Conservation (phyloP, 2,888 invertebrate species). For the Nemoura dubitans region DNA sequence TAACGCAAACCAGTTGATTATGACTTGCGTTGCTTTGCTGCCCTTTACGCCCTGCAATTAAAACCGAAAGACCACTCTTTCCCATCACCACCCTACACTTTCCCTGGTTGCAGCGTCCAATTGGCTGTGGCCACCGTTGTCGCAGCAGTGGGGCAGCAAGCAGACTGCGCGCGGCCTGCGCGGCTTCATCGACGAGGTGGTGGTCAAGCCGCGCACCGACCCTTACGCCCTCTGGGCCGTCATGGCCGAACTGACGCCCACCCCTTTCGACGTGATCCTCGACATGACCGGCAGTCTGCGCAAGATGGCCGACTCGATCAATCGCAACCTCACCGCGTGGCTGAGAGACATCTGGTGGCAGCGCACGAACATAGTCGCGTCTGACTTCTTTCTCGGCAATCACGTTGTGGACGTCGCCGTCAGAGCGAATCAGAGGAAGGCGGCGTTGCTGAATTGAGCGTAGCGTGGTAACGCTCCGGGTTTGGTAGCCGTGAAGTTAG, state of each 20-base stretch:
- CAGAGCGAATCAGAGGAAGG: conserved; percentile 57
- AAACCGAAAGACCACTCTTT: not conserved
- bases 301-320: conserved; percentile 61
- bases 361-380: conserved; percentile 62
- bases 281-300: conserved; percentile 60
- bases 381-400: conserved; percentile 64
- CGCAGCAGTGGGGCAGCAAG: conserved; percentile 71
- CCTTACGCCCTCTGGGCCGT: conserved; percentile 58
- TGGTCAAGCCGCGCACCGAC: conserved; percentile 44
- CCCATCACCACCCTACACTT: too few relatives aligned
- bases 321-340: conserved; percentile 60
- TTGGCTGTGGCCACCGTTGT: conserved; percentile 71
- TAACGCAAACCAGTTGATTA: too few relatives aligned
- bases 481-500: not conserved
- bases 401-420: conserved; percentile 63
- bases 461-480: not conserved
- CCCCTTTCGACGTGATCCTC: conserved; percentile 58
- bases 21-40: too few relatives aligned
- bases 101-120: conserved; percentile 61
- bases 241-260: conserved; percentile 66
- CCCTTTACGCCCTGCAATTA: too few relatives aligned
- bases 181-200: conserved; percentile 44
- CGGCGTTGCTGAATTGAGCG: not conserved
- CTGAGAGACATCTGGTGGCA: conserved; percentile 60
- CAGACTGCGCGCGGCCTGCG: conserved; percentile 60